Evolutionary conservation across 2,797 vertebrate species (phyloP).

Genomic region (Mus minutoides): DNA sequence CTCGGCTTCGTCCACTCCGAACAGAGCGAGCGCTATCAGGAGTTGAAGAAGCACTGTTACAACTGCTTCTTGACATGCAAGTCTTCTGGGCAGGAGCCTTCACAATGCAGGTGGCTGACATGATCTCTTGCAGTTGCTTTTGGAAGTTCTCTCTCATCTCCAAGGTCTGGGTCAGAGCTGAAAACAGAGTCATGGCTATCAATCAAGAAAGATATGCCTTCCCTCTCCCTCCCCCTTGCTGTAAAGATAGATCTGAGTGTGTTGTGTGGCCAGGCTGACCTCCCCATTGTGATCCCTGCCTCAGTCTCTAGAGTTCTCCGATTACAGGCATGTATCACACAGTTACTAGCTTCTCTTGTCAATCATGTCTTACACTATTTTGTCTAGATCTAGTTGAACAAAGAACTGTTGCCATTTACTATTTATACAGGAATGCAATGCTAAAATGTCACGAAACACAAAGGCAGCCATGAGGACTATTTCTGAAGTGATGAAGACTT

Average conservation of each 20-base stretch:
- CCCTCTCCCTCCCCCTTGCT: not conserved
- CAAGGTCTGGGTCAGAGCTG: conserved; percentile 92
- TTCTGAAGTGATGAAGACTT: not conserved
- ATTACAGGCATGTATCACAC: not conserved
- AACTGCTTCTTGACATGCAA: conserved; percentile 86
- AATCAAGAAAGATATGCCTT: not conserved
- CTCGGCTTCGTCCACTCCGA: conserved; percentile 91
- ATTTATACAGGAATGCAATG: not conserved
- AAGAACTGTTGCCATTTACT: not conserved
- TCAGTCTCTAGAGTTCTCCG: not conserved
- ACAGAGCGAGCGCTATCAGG: conserved; percentile 89
- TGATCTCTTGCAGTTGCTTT: conserved; percentile 96
- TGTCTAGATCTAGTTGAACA: not conserved
- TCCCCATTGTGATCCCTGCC: not conserved
- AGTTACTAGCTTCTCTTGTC: not conserved
- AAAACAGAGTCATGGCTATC: not conserved
- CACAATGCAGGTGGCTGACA: conserved; percentile 95
- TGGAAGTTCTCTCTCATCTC: conserved; percentile 98
- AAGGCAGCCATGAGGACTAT: not conserved
- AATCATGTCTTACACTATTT: not conserved
- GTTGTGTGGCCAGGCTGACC: not conserved
- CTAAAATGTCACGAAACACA: not conserved
- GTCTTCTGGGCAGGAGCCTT: conserved; percentile 90
- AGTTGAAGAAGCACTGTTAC: conserved; percentile 89
- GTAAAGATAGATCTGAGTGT: not conserved